Evolutionary conservation across 2,113 vertebrate genomes (phyloP).

Genomic region (Myotis brandtii): DNA sequence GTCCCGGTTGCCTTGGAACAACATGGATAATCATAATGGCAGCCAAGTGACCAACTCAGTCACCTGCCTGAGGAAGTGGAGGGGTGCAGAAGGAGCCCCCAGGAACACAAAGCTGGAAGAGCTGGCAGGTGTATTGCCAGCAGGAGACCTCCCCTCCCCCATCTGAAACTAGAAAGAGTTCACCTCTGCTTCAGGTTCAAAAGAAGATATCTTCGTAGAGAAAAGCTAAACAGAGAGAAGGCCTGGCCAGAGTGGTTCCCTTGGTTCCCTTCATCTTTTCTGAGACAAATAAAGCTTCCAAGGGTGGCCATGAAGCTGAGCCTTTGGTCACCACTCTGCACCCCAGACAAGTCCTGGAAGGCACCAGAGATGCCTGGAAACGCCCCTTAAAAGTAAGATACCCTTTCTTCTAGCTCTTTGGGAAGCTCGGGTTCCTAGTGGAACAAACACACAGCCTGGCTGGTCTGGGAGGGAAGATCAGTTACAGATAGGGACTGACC

Average conservation of each 20-base stretch:
- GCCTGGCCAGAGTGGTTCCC: background rate
- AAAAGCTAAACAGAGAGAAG: background rate
- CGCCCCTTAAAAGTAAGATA: background rate
- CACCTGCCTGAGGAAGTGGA: background rate
- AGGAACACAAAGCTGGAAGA: background rate
- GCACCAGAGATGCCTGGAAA: background rate
- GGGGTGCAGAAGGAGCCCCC: background rate
- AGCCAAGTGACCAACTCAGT: background rate
- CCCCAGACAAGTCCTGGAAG: background rate
- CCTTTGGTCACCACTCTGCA: background rate
- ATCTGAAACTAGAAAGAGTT: background rate
- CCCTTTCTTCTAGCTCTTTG: background rate
- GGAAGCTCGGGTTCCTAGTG: background rate
- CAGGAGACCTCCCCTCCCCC: too few relatives aligned
- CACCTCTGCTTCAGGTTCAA: background rate
- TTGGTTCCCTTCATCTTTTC: background rate
- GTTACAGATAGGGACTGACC: constrained; percentile 8
- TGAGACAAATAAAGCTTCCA: background rate
- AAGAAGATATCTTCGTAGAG: background rate
- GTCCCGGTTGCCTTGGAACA: constrained; percentile 29
- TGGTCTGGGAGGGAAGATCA: background rate
- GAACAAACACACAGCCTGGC: constrained; percentile 20
- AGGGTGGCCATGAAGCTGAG: rapidly evolving
- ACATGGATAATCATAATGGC: background rate
- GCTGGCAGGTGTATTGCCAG: too few relatives aligned